Percentiles rank a stretch among this genome's conserved stretches.
phyloP scores from a whole-genome alignment of 2,797 vertebrate species.

The Aldrovandia affinis region DNA sequence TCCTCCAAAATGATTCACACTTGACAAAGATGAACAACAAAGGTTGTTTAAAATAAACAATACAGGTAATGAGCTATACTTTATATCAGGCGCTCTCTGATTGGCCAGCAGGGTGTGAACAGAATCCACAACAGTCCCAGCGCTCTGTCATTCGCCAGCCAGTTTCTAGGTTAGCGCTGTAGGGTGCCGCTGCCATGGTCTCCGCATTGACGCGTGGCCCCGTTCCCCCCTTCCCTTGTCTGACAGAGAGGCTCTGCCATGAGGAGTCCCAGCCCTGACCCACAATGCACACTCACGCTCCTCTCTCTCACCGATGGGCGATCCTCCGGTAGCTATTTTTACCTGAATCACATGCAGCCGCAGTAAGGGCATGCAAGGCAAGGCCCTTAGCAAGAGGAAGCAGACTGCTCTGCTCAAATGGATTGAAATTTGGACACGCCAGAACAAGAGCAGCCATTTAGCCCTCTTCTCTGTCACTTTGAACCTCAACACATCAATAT shows the following conservation, averaged over 20 bases:
- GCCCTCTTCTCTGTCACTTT: too few species aligned
- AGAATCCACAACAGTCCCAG: background rate
- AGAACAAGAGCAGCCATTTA: too few species aligned
- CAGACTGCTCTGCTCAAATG: too few species aligned
- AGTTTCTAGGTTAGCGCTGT: background rate
- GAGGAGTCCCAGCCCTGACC: background rate
- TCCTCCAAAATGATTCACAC: too few species aligned
- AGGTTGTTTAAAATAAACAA: too few species aligned
- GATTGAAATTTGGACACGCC: too few species aligned
- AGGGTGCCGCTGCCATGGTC: background rate
- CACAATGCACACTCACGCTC: background rate
- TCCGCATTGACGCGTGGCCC: background rate
- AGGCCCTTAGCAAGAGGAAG: background rate
- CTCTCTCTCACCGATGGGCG: background rate
- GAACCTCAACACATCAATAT: too few species aligned
- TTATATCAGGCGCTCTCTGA: background rate
- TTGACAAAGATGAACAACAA: too few species aligned
- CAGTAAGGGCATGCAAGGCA: background rate
- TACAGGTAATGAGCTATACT: too few species aligned
- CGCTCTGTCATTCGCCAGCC: background rate
- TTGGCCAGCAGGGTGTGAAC: background rate
- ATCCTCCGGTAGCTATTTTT: background rate
- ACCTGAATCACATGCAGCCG: background rate
- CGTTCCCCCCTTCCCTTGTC: background rate
- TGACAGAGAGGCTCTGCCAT: background rate